Conservation (phyloP, 2,888 invertebrate genomes). For the Drosophila mayaguana region DNA sequence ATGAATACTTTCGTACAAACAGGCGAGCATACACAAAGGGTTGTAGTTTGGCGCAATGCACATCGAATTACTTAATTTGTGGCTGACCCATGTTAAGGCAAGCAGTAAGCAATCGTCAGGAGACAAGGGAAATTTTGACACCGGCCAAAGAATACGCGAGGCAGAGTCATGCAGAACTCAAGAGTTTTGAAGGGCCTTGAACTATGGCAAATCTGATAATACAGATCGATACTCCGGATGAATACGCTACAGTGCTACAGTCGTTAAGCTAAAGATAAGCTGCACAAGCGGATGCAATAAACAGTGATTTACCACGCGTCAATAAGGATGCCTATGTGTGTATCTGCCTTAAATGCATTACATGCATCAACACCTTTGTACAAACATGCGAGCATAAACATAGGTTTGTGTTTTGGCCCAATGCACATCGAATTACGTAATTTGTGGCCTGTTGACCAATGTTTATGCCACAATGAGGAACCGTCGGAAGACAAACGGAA, state of each 20-base stretch:
- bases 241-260: neutral
- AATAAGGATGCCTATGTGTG: neutral
- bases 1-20: neutral
- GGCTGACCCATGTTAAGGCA: conserved; percentile 27
- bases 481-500: conserved; percentile 24
- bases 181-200: too few species aligned
- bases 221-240: neutral
- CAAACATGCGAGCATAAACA: neutral
- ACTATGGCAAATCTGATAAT: neutral
- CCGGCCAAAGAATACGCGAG: neutral
- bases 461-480: conserved; percentile 33
- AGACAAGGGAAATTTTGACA: neutral
- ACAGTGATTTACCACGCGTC: neutral
- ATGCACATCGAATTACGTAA: conserved; percentile 59
- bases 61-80: conserved; percentile 57
- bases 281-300: neutral
- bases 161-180: neutral
- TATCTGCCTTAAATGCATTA: neutral
- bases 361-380: neutral
- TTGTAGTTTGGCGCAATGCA: neutral
- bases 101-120: conserved; percentile 23
- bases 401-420: conserved; percentile 10
- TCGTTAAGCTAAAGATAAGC: neutral
- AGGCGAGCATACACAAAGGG: neutral
- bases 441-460: conserved; percentile 47